phyloP scores from a whole-genome alignment of 1,140 invertebrate species.

The Calycopis cecrops region DNA sequence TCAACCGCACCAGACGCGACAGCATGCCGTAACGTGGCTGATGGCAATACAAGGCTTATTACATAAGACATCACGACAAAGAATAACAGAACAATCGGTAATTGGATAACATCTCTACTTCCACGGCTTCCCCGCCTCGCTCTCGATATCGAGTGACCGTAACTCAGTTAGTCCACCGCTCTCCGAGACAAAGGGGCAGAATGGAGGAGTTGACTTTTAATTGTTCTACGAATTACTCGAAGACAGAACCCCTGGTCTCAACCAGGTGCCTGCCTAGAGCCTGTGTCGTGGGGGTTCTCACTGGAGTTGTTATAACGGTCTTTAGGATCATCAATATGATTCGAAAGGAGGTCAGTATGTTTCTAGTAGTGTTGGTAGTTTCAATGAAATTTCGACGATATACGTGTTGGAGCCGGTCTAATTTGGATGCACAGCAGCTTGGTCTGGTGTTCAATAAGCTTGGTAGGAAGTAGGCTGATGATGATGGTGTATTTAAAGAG shows the following conservation, averaged over 20 bases:
- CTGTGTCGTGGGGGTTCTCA: background rate
- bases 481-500: no score
- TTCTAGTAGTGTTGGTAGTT: no score
- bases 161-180: conserved; percentile 5
- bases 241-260: conserved; percentile 3
- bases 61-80: no score
- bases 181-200: background rate
- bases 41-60: no score
- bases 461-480: no score
- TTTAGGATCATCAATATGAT: background rate
- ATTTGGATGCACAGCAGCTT: no score
- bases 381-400: no score
- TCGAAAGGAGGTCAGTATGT: background rate
- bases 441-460: no score
- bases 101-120: conserved; percentile 24
- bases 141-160: background rate
- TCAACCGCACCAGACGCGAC: no score
- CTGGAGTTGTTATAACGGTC: background rate
- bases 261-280: background rate
- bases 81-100: conserved; percentile 1
- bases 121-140: conserved; percentile 25
- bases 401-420: no score
- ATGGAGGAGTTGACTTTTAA: conserved; percentile 26
- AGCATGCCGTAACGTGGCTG: no score
- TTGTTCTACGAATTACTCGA: conserved; percentile 14